Percentiles rank a stretch among this genome's conserved stretches.
Conservation (phyloP, 2,888 invertebrate species). For the Eubasilissa splendida region DNA sequence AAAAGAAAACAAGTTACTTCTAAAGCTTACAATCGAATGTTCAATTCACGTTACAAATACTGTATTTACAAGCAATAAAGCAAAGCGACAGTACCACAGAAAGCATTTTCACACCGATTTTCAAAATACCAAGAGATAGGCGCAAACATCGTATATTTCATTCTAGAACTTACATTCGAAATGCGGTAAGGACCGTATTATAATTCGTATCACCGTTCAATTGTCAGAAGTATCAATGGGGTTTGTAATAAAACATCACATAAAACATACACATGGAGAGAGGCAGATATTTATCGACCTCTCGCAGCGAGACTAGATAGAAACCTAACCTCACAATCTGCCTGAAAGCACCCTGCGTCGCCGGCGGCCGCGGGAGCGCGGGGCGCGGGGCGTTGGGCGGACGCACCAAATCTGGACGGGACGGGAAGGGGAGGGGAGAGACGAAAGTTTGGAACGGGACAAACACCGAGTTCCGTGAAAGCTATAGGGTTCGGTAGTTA, state of each 20-base stretch:
- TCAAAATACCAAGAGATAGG: constrained; percentile 21
- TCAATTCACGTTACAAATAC: background rate
- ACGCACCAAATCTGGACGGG: constrained; percentile 33
- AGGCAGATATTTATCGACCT: constrained; percentile 53
- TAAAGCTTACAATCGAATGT: too few species aligned
- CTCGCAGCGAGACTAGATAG: constrained; percentile 55
- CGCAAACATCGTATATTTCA: constrained; percentile 41
- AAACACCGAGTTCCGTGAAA: constrained; percentile 31
- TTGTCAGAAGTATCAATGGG: constrained; percentile 4
- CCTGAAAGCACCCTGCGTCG: constrained; percentile 41
- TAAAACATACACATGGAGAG: constrained; percentile 44
- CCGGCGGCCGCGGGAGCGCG: constrained; percentile 24
- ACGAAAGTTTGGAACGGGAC: constrained; percentile 32
- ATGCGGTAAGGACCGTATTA: constrained; percentile 30
- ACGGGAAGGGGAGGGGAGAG: constrained; percentile 13
- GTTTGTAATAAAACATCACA: constrained; percentile 31
- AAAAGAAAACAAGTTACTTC: background rate
- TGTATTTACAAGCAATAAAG: constrained; percentile 38
- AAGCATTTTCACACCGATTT: constrained; percentile 44
- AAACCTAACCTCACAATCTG: constrained; percentile 56
- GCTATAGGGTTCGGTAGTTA: constrained; percentile 3
- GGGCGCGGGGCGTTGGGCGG: constrained; percentile 38
- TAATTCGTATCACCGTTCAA: constrained; percentile 37
- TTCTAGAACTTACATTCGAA: constrained; percentile 42
- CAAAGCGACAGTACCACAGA: constrained; percentile 32